Base-by-base conservation (phyloP, 2,113 vertebrate species). In the Paralichthys olivaceus region DNA sequence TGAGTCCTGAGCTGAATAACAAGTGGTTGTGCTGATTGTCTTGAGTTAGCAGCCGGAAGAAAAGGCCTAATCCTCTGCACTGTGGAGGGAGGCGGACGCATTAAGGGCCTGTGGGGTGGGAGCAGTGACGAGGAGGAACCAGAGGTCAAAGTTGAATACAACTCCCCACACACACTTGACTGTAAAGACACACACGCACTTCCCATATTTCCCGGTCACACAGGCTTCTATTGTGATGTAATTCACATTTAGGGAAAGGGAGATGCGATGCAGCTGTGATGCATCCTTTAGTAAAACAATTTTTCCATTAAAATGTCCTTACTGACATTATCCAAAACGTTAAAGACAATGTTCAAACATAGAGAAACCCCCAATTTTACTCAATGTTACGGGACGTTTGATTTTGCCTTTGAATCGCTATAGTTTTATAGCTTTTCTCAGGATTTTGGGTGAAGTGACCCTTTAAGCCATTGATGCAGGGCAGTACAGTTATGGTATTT, bases 11-110 rank as follows among this genome's bases (percentile, higher is more conserved):
- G 72, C 66, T 32, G 91, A 89, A 91, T 87, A 77, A 74, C 72
- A 87, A 92, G 87, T 88, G 79, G 74, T 25, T 32, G 54, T 28
- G 62, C 29, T 23, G 62, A 88, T 87, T 91, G 87, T 89, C 49
- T 72, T 11, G 65, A 68, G 79, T 79, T 81, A 77, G 69, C 83
- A 63, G 51, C 53, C 69, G 32, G 59, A 53, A 61, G 43, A 86
- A 87, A 83, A 79, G 75, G 23, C 12, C 43, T 84, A 80, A 86
- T 82, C 68, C 67, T 15, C 58, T 15, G 23, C 43, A 34, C 53
- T 58, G 37, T 3, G 28, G 68, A 53, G 53, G 43, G 62, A 34
- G 67, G 51, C 54, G 37, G 68, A 72, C 69, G 5, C 17, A 29
- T 57, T 49, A 45, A 26, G 45, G 72, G 76, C 47, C 57, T 43